Evolutionary conservation across 2,113 vertebrate species (phyloP), one percentile per base, ranked within the genome.

Genomic region (Daboia siamensis): DNA sequence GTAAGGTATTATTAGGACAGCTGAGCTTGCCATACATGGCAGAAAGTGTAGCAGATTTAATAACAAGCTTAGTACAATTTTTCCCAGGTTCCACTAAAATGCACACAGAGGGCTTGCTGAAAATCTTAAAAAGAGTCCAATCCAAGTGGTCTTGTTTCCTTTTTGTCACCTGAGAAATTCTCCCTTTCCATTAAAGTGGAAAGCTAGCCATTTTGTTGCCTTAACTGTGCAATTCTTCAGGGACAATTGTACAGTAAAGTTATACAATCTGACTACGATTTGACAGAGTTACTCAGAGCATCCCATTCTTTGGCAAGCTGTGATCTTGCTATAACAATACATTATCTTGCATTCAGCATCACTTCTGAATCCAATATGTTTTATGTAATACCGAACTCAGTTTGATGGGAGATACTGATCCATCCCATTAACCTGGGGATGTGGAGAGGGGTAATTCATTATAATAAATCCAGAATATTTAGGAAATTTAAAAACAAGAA

Each of bases 281-380:
- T 90, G 87, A 55, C 69, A 29, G 52, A 51, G 8, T 86, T 86
- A 39, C 69, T 91, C 21, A 46, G 55, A 17, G 87, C 46, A 85
- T 93, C 85, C 86, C 59, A 85, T 93, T 91, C 10, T 85, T 54
- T 56, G 46, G 91, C 56, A 86, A 93, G 52, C 56, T 89, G 55
- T 85, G 64, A 93, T 57, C 89, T 86, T 91, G 87, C 69, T 57
- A 86, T 91, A 74, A 89, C 93, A 91, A 74, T 89, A 48, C 69
- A 93, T 87, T 24, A 69, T 33, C 17, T 23, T 61, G 74, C 48
- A n/a, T 89, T 86, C 87, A 89, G 33, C 33, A 48, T 48, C 55
- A 51, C n/a, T 80, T 91, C 48, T 86, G 24, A 86, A 91, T 80
- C 61, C n/a, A 44, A 61, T 89, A 91, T 12, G 44, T 33, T 54